Evolutionary conservation across 2,797 vertebrate species (phyloP).

Genomic region (Acipenser ruthenus): DNA sequence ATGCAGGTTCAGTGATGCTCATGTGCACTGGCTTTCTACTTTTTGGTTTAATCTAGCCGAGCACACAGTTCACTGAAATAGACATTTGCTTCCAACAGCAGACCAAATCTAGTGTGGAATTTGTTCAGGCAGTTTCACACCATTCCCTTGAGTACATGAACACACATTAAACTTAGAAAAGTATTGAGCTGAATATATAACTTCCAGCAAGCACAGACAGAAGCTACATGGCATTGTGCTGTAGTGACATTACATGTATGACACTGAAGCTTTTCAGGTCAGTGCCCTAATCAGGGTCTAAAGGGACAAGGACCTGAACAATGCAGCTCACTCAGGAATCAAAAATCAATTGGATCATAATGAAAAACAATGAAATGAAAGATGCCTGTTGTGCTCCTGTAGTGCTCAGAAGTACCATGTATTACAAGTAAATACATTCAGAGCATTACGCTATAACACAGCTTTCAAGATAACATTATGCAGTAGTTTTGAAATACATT

Average conservation of each 20-base stretch:
- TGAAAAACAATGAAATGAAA: background rate
- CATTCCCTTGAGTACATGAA: constrained; percentile 1
- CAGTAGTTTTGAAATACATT: no score
- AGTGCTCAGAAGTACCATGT: background rate
- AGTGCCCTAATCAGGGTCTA: background rate
- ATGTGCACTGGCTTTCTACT: background rate
- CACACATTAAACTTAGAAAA: background rate
- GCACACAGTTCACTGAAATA: background rate
- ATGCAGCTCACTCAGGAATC: background rate
- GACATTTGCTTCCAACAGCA: background rate
- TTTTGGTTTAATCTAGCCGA: background rate
- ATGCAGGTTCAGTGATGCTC: background rate
- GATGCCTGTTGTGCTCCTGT: background rate
- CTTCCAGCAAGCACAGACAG: background rate
- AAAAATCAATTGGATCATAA: background rate
- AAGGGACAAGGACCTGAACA: background rate
- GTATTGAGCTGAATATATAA: background rate
- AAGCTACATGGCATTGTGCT: background rate
- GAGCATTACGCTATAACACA: no score
- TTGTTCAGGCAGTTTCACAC: constrained; percentile 2
- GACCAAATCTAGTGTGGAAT: background rate
- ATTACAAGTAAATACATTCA: no score
- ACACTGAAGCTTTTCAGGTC: constrained; percentile 1
- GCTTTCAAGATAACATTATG: no score
- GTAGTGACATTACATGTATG: background rate